A percentile compares a stretch with the other conserved stretches of the same genome.
Evolutionary conservation across 2,797 vertebrate genomes (phyloP).

Genomic region (Helostoma temminkii): DNA sequence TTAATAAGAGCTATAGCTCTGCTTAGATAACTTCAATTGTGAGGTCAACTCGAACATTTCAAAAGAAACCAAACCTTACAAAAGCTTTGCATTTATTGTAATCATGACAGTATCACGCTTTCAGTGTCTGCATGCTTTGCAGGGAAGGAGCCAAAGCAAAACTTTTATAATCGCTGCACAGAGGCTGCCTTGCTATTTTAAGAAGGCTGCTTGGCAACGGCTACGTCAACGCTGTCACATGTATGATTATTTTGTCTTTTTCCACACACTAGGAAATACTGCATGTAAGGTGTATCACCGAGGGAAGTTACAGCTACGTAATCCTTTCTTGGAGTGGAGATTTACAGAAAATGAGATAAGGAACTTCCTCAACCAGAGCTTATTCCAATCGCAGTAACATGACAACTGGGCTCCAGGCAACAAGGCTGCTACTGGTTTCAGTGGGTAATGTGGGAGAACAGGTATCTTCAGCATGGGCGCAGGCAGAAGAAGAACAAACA

Average conservation of each 20-base stretch:
- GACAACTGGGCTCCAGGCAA: too few species aligned
- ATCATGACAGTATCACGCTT: not conserved
- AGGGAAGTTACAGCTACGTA: not conserved
- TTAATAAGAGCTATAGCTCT: too few species aligned
- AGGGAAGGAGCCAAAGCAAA: constrained; percentile 41
- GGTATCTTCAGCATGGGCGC: constrained; percentile 35
- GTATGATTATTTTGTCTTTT: constrained; percentile 28
- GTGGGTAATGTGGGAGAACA: constrained; percentile 47
- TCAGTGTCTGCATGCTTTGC: not conserved
- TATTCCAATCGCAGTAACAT: not conserved
- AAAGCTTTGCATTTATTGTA: not conserved
- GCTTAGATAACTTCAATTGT: too few species aligned
- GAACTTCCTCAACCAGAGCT: constrained; percentile 7
- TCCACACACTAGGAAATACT: constrained; percentile 15
- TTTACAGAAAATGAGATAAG: constrained; percentile 5
- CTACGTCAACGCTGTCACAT: constrained; percentile 65
- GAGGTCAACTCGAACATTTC: too few species aligned
- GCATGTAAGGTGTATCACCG: constrained; percentile 29
- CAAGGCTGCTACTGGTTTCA: not conserved
- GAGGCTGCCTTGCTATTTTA: constrained; percentile 65
- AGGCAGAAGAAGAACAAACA: constrained; percentile 19
- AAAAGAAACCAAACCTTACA: not conserved
- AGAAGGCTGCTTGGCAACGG: constrained; percentile 73
- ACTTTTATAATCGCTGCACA: constrained; percentile 45
- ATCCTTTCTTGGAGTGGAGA: not conserved